These are phyloP conservation scores for Bactericera cockerelli DNA, from an alignment of 1,140 invertebrate genomes.

Conservation along the genomic window DNA sequence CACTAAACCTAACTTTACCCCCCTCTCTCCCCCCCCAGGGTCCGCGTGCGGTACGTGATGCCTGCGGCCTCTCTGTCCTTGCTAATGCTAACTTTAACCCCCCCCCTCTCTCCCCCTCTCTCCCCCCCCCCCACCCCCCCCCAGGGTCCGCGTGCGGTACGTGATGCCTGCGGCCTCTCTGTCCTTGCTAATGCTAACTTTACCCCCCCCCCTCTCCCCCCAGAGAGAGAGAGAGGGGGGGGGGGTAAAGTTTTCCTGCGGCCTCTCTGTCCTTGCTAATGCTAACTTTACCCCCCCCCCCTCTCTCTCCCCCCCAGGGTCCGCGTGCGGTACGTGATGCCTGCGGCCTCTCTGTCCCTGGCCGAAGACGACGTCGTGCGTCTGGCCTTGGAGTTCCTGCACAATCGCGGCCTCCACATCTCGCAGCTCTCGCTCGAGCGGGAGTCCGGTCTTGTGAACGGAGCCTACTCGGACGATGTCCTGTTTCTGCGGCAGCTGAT, in stretches of 20 bases:
- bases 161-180: too few species aligned
- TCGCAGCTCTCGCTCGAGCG: conserved; percentile 82
- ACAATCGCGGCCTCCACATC: conserved; percentile 75
- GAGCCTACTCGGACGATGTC: conserved; percentile 75
- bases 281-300: background rate
- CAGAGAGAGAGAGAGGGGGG: too few species aligned
- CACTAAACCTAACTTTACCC: conserved; percentile 3
- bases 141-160: too few species aligned
- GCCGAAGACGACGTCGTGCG: conserved; percentile 84
- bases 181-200: too few species aligned
- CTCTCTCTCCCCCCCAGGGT: conserved; percentile 31
- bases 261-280: too few species aligned
- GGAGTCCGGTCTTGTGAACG: conserved; percentile 92
- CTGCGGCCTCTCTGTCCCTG: conserved; percentile 62
- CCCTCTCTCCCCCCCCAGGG: conserved; percentile 29
- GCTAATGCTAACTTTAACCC: conserved; percentile 10
- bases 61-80: conserved; percentile 65
- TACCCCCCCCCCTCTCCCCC: too few species aligned
- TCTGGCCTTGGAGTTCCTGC: conserved; percentile 78
- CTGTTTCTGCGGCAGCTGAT: conserved; percentile 86
- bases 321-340: conserved; percentile 52
- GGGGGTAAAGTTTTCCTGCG: too few species aligned
- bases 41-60: conserved; percentile 51
- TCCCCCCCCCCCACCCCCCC: conserved; percentile 23
- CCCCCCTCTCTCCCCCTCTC: conserved; percentile 15